Evolutionary conservation across 1,140 invertebrate genomes (phyloP), one percentile per base, ranked within the genome.

Genomic region (Cotesia vestalis): DNA sequence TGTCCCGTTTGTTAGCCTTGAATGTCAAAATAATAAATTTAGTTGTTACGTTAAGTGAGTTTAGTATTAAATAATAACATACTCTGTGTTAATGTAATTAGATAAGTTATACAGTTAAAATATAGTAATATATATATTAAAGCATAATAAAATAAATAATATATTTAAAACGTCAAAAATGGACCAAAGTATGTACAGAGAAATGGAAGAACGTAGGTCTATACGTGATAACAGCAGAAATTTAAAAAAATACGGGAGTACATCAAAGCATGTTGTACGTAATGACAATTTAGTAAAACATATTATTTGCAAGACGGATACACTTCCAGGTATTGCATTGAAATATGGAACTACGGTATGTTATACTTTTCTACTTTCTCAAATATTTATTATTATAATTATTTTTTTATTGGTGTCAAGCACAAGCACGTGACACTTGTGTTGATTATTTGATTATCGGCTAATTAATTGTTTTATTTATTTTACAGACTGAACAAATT

Each of bases 261-360:
- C 94, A 52, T 92, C 92, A 74, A 94, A 90, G 86, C 86, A 89
- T 81, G 82, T 88, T 75, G 85, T 85, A 78, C 87, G 89, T 77
- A 89, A 90, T 78, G 92, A 94, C 79, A 91, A 90, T 77, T 90
- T 92, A 77, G 89, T 96, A 70, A 94, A 95, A 84, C 95, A 97
- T 84, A 88, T 88, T 53, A 91, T 98, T 71, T 86, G 90, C 35
- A 90, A 92, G 81, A 91, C 90, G 14, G 96, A 98, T 84, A 97
- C 96, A n/a, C 87, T 98, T 71, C 94, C 96, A 89, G 95, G 96
- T 78, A 92, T 98, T 76, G 94, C 96, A 27, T 88, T 97, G 38
- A 96, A 94, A 90, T 97, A 97, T 88, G 93, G 94, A 81, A 93
- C 95, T 77, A 95, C 95, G 82, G 95, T 97, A 90, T 90, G 92